A percentile compares a stretch with the other conserved stretches of the same genome.
Evolutionary conservation across 92 coral and sea anemone genomes (phyloP).

Genomic region (Umimayanthus kanabou): DNA sequence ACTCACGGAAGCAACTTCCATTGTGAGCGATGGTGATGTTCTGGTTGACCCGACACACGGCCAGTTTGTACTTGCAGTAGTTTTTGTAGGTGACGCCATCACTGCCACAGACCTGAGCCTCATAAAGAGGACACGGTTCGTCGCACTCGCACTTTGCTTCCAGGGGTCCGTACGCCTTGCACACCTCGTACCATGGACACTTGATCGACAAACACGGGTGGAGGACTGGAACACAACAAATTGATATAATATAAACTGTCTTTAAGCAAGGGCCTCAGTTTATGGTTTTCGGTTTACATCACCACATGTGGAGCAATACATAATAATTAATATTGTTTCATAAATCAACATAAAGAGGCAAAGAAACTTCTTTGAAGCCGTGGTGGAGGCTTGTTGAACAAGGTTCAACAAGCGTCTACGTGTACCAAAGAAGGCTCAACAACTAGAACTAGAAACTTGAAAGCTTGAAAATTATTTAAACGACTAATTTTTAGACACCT

Average conservation of each 20-base stretch:
- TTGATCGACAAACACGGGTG: slow-evolving; percentile 31
- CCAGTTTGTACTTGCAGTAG: slow-evolving; percentile 29
- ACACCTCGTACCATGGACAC: slow-evolving; percentile 39
- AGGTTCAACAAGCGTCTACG: too few species aligned
- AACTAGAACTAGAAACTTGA: too few species aligned
- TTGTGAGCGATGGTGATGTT: slow-evolving; percentile 22
- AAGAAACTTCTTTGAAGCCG: too few species aligned
- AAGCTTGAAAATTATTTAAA: too few species aligned
- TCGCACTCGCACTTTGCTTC: slow-evolving; percentile 39
- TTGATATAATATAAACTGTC: background rate
- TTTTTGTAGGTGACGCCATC: slow-evolving; percentile 30
- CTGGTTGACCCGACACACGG: background rate
- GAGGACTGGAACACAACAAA: slow-evolving; percentile 7
- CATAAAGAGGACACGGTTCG: slow-evolving; percentile 23
- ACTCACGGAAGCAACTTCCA: slow-evolving; percentile 33
- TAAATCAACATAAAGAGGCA: too few species aligned
- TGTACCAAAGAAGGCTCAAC: too few species aligned
- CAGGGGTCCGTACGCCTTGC: slow-evolving; percentile 23
- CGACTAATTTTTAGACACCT: too few species aligned
- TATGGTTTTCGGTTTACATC: too few species aligned
- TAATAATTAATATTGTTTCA: too few species aligned
- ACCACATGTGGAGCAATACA: too few species aligned
- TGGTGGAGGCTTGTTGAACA: too few species aligned
- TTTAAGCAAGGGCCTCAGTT: background rate
- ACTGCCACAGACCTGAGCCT: slow-evolving; percentile 30